phyloP scores from a whole-genome alignment of 2,113 vertebrate species.

The Perca fluviatilis region DNA sequence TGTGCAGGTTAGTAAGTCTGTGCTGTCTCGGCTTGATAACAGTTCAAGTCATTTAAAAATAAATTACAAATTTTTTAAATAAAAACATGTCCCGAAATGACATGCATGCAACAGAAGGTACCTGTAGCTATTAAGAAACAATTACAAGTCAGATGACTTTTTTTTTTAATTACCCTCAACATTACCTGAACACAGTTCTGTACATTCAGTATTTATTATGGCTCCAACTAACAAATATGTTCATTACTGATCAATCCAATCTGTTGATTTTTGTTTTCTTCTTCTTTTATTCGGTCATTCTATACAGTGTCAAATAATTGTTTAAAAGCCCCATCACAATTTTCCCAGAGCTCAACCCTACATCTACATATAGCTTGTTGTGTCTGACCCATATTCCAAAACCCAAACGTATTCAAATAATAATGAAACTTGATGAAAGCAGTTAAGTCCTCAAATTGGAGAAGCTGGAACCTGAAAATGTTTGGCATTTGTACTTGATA shows the following conservation, averaged over 20 bases:
- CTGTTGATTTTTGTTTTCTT: too few relatives aligned
- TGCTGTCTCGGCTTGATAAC: background rate
- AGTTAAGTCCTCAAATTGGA: background rate
- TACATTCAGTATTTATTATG: background rate
- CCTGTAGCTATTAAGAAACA: background rate
- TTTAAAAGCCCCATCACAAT: background rate
- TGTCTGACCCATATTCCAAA: background rate
- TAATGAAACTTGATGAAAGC: background rate
- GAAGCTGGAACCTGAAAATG: background rate
- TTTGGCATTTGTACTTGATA: background rate
- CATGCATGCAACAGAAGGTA: background rate
- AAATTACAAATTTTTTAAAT: too few relatives aligned
- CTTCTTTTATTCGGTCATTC: background rate
- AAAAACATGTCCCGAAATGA: background rate
- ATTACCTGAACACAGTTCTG: background rate
- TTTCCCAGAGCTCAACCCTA: background rate
- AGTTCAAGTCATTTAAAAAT: slow-evolving; percentile 14
- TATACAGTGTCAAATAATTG: background rate
- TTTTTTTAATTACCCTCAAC: background rate
- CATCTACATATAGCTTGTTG: background rate
- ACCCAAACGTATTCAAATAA: background rate
- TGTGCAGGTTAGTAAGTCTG: background rate
- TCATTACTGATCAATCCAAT: background rate
- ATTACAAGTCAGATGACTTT: background rate
- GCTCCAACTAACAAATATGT: background rate